Percentiles rank a stretch among this genome's conserved stretches.
Conservation (phyloP, 2,113 vertebrate species). For the Notarius lentiginosus region DNA sequence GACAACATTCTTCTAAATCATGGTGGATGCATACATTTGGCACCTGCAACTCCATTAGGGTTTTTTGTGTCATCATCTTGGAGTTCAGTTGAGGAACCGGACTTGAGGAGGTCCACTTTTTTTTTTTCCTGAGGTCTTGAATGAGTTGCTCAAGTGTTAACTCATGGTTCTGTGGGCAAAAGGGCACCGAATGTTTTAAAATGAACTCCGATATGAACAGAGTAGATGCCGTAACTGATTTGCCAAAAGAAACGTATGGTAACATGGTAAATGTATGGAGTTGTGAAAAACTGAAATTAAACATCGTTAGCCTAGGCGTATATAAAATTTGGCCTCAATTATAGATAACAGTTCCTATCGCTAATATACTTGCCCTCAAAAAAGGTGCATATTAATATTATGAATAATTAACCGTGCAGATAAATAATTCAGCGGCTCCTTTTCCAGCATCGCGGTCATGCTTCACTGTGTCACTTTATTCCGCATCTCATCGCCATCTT, state of each 20-base stretch:
- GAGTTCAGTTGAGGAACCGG: too few species aligned
- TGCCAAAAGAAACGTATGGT: not conserved
- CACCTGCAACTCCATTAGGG: too few species aligned
- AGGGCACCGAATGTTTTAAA: not conserved
- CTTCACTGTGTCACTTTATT: not conserved
- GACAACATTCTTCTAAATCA: not conserved
- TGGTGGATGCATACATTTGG: not conserved
- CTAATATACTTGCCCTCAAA: not conserved
- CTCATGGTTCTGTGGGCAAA: too few species aligned
- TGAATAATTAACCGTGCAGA: not conserved
- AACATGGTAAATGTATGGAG: not conserved
- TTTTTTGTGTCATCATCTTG: too few species aligned
- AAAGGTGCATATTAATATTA: not conserved
- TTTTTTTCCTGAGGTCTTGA: too few species aligned
- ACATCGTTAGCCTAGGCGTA: not conserved
- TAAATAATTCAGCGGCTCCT: not conserved
- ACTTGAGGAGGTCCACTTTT: too few species aligned
- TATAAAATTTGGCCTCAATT: not conserved
- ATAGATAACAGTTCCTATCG: not conserved
- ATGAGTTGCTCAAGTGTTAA: too few species aligned
- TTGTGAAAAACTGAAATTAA: not conserved
- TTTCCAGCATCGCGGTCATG: not conserved
- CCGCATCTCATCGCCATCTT: too few species aligned
- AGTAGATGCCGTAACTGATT: not conserved
- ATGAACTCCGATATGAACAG: not conserved